Base-by-base conservation (phyloP, 2,113 vertebrate genomes). In the Rynchops niger region DNA sequence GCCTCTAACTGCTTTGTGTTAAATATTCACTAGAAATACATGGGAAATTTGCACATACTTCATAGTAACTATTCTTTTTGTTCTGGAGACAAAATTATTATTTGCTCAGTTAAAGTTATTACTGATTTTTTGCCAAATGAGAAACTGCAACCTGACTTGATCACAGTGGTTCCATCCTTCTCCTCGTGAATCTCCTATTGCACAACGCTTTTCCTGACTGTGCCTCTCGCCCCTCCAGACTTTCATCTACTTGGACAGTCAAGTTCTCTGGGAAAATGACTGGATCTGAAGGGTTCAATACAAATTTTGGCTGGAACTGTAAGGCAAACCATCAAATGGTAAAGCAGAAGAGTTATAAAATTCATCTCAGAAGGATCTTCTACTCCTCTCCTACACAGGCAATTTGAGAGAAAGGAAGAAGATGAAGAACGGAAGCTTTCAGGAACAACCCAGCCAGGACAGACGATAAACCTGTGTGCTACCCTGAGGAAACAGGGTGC, bases 11-110 rank as follows among this genome's bases (percentile, higher is more conserved):
- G 65, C 26, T 30, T 91, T 76, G n/a, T 88, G 80, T 85, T 93
- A 92, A 84, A 91, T 77, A 93, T 88, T 95, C 87, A 91, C 70
- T 85, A 85, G 73, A 85, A 91, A 91, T 56, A 88, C 15, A 29
- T 11, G 3, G 47, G 9, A 43, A 94, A 92, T 58, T 82, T 62
- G n/a, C 49, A 93, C 53, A 70, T 82, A 63, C 25, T 86, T 92
- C 74, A 91, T 34, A 65, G 32, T 40, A 71, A 88, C 49, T 70
- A 65, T 62, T 65, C 9, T 73, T 93, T 86, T 70, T 66, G 25
- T 90, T 82, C 59, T 80, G 56, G 34, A 90, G 23, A 66, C 38
- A 90, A 93, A 90, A 70, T 45, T 2, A 63, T 45, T 76, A 32
- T 61, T 95, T 91, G 59, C 9, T 70, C 32, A 20, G 25, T 43